These are phyloP conservation scores for Mus caroli DNA, from an alignment of 2,797 vertebrate genomes.

Conservation along the genomic window DNA sequence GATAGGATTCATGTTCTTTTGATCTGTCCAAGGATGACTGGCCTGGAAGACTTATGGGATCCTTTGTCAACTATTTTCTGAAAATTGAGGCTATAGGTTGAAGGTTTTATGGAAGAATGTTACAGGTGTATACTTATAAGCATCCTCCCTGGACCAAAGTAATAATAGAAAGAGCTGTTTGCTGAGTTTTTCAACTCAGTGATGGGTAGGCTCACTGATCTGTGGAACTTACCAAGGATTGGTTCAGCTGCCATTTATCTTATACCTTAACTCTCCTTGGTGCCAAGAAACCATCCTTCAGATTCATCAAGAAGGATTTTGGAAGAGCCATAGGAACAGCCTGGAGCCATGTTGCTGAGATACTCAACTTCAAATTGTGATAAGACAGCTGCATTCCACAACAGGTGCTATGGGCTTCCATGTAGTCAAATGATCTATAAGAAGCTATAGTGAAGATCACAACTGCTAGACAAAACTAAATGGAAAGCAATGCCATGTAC, in stretches of 20 bases:
- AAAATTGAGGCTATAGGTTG: neutral
- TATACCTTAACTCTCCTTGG: neutral
- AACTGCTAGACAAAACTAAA: neutral
- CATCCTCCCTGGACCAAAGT: neutral
- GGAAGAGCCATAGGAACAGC: neutral
- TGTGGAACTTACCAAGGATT: neutral
- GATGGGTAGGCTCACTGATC: neutral
- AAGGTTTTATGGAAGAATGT: conserved; percentile 8
- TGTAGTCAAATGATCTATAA: neutral
- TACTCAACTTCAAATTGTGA: neutral
- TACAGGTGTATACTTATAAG: neutral
- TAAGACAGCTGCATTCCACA: neutral
- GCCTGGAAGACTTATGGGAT: neutral
- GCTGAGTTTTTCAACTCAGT: neutral
- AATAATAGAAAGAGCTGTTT: neutral
- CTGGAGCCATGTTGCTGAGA: neutral
- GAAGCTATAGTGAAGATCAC: neutral
- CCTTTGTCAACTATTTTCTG: neutral
- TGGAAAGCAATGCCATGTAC: neutral
- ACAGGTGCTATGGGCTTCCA: neutral
- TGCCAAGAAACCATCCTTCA: neutral
- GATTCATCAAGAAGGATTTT: neutral
- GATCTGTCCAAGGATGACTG: neutral
- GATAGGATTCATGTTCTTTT: neutral
- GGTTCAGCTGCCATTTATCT: neutral